phyloP scores from a whole-genome alignment of 1,140 invertebrate genomes.

The Drosophila arawakana region DNA sequence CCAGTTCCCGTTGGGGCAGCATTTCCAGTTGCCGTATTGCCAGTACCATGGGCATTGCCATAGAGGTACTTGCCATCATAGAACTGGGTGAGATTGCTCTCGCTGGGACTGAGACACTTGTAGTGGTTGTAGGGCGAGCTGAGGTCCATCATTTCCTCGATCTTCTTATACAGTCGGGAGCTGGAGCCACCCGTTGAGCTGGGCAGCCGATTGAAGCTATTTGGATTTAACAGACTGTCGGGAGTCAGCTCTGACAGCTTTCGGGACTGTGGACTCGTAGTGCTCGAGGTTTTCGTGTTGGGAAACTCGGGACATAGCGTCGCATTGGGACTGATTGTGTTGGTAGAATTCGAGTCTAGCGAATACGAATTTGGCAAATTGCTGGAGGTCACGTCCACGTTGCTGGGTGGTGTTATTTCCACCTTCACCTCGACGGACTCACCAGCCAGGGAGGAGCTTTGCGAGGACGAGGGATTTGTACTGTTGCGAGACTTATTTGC shows the following conservation, averaged over 20 bases:
- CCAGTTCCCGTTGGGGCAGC: constrained; percentile 25
- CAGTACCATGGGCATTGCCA: constrained; percentile 33
- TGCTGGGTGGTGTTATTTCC: constrained; percentile 80
- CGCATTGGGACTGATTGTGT: constrained; percentile 77
- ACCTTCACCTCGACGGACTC: constrained; percentile 83
- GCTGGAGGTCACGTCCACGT: constrained; percentile 64
- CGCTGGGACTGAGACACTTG: constrained; percentile 89
- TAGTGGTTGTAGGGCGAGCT: constrained; percentile 90
- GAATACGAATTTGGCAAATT: constrained; percentile 81
- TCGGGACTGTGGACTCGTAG: constrained; percentile 70
- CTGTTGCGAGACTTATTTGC: constrained; percentile 80
- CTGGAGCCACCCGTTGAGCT: constrained; percentile 76
- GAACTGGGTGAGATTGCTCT: constrained; percentile 85
- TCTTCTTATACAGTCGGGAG: constrained; percentile 80
- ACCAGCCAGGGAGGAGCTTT: constrained; percentile 80
- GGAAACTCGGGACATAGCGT: constrained; percentile 78
- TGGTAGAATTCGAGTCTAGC: constrained; percentile 81
- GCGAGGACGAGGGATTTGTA: constrained; percentile 83
- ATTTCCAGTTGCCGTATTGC: not conserved
- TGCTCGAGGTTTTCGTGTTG: constrained; percentile 63
- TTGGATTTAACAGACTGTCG: constrained; percentile 78
- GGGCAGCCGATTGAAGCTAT: constrained; percentile 79
- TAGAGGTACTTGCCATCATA: constrained; percentile 83
- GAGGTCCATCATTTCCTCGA: constrained; percentile 86
- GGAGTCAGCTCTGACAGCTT: constrained; percentile 78